Evolutionary conservation across 2,888 invertebrate genomes (phyloP).

Genomic region (Megastigmus dorsalis): DNA sequence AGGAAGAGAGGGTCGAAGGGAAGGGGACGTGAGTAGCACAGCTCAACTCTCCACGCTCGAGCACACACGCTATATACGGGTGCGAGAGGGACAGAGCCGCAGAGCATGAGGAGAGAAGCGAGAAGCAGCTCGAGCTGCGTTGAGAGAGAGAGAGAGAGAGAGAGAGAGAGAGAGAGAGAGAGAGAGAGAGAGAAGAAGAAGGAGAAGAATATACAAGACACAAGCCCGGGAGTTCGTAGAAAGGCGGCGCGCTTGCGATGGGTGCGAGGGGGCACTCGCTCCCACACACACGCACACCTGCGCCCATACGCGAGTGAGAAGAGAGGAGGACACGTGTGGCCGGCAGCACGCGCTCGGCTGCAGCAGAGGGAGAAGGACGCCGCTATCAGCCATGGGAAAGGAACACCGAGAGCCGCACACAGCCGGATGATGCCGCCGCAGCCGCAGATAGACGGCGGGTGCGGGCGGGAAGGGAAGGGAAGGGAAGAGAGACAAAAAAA

Average conservation of each 20-base stretch:
- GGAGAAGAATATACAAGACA: constrained; percentile 40
- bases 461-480: background rate
- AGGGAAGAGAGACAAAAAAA: constrained; percentile 37
- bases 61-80: no score
- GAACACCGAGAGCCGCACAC: constrained; percentile 50
- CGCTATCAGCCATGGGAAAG: constrained; percentile 53
- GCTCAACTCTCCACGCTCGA: no score
- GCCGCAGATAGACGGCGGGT: background rate
- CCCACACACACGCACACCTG: constrained; percentile 56
- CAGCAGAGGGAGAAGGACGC: constrained; percentile 40
- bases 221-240: constrained; percentile 68
- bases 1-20: no score
- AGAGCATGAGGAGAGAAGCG: constrained; percentile 2
- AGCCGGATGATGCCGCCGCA: constrained; percentile 48
- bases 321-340: constrained; percentile 51
- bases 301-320: constrained; percentile 18
- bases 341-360: constrained; percentile 19
- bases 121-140: no score
- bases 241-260: constrained; percentile 57
- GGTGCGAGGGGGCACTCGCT: constrained; percentile 54
- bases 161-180: background rate
- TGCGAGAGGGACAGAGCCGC: background rate
- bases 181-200: background rate
- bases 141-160: background rate
- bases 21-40: no score